Evolutionary conservation across 2,797 vertebrate genomes (phyloP).

Genomic region (Sciurus carolinensis): DNA sequence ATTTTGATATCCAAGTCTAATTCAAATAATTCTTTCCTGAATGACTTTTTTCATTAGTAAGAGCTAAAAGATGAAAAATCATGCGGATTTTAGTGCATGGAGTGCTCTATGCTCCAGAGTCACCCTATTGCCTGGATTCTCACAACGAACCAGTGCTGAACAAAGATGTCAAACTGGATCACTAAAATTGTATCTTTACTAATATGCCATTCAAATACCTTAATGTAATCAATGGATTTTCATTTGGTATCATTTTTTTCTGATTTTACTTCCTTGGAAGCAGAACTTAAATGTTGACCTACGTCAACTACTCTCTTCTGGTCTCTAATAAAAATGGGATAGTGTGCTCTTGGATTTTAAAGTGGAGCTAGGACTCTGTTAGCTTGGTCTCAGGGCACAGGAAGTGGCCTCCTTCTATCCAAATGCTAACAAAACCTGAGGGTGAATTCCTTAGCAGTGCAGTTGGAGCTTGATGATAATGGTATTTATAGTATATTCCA

Average conservation of each 20-base stretch:
- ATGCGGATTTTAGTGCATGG: neutral
- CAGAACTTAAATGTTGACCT: neutral
- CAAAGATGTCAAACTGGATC: neutral
- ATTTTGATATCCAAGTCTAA: conserved; percentile 29
- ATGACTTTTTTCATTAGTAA: neutral
- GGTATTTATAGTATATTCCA: neutral
- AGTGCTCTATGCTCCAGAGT: neutral
- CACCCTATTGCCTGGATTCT: neutral
- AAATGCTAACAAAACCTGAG: neutral
- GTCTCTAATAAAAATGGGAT: neutral
- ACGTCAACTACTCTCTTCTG: neutral
- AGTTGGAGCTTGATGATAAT: neutral
- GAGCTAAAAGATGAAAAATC: neutral
- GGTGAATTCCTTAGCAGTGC: neutral
- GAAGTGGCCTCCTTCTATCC: neutral
- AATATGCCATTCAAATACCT: neutral
- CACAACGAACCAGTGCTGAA: neutral
- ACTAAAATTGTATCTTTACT: neutral
- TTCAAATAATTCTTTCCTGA: neutral
- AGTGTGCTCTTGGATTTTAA: neutral
- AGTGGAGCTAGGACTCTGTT: neutral
- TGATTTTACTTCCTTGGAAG: neutral
- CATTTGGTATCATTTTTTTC: neutral
- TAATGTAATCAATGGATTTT: neutral
- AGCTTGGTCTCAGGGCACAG: neutral